A percentile compares a stretch with the other conserved stretches of the same genome.
These are phyloP conservation scores for Ctenoplectra terminalis DNA, from an alignment of 1,140 invertebrate species.

Conservation along the genomic window DNA sequence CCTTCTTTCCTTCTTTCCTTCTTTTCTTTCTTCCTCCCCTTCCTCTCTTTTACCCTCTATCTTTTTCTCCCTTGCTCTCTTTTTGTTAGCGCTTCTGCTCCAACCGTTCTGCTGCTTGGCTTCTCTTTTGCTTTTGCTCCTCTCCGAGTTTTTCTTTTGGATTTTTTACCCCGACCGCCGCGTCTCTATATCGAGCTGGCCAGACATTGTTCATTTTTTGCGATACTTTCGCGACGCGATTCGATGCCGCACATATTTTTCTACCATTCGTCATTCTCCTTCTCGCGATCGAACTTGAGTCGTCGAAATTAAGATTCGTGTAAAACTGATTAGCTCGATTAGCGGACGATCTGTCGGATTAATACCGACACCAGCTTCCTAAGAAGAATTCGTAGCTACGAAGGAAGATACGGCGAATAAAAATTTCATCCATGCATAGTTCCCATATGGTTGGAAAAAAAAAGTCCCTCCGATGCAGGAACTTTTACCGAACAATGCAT, in stretches of 20 bases:
- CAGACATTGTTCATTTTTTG: conserved; percentile 10
- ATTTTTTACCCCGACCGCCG: neutral
- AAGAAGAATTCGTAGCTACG: neutral
- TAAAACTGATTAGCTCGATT: neutral
- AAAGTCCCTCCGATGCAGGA: neutral
- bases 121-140: conserved; percentile 35
- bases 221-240: neutral
- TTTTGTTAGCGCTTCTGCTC: conserved; percentile 29
- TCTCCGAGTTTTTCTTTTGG: conserved; percentile 13
- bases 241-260: neutral
- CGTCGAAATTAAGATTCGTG: neutral
- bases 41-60: conserved; percentile 2
- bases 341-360: neutral
- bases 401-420: neutral
- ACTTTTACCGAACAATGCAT: conserved; percentile 4
- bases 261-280: neutral
- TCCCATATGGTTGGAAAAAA: neutral
- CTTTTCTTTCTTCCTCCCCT: neutral
- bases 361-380: neutral
- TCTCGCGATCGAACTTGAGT: neutral
- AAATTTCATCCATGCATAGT: neutral
- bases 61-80: conserved; percentile 1
- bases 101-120: neutral
- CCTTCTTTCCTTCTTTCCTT: neutral
- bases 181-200: conserved; percentile 27